Percentiles rank a stretch among this genome's conserved stretches.
Conservation (phyloP, 2,888 invertebrate species). For the Oeneis ivallda region DNA sequence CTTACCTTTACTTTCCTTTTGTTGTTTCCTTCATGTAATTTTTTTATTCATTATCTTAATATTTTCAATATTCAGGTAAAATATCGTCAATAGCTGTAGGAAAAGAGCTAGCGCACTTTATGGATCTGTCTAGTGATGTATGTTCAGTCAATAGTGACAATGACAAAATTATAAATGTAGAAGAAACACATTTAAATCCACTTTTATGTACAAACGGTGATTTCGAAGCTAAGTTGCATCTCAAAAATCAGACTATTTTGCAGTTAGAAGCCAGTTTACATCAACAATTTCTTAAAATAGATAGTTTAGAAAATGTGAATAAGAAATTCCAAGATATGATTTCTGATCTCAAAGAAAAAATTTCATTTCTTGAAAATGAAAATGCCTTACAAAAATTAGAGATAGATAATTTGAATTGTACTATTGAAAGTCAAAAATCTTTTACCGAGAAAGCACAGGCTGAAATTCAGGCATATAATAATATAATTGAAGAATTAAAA, state of each 20-base stretch:
- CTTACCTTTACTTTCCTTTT: constrained; percentile 37
- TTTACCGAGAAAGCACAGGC: constrained; percentile 51
- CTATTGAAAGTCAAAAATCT: constrained; percentile 58
- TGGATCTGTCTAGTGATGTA: constrained; percentile 65
- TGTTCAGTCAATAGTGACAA: constrained; percentile 63
- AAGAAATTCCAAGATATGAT: constrained; percentile 52
- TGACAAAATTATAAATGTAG: constrained; percentile 52
- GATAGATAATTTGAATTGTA: constrained; percentile 57
- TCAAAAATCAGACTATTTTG: constrained; percentile 53
- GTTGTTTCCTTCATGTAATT: neutral
- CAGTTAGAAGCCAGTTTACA: constrained; percentile 57
- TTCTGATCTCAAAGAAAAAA: constrained; percentile 51
- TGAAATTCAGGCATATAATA: constrained; percentile 62
- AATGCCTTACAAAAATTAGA: constrained; percentile 56
- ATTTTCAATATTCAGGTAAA: constrained; percentile 48
- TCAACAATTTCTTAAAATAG: constrained; percentile 54
- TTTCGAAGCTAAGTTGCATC: constrained; percentile 52
- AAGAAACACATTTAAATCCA: constrained; percentile 40
- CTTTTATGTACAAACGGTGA: constrained; percentile 42
- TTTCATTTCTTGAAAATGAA: constrained; percentile 54
- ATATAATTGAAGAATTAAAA: constrained; percentile 61
- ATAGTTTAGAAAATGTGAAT: constrained; percentile 55
- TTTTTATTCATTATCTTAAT: constrained; percentile 13
- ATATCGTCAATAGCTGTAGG: constrained; percentile 45
- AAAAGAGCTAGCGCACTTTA: constrained; percentile 52